Base-by-base conservation (phyloP, 1,140 invertebrate species). In the Drosophila ohnishii region DNA sequence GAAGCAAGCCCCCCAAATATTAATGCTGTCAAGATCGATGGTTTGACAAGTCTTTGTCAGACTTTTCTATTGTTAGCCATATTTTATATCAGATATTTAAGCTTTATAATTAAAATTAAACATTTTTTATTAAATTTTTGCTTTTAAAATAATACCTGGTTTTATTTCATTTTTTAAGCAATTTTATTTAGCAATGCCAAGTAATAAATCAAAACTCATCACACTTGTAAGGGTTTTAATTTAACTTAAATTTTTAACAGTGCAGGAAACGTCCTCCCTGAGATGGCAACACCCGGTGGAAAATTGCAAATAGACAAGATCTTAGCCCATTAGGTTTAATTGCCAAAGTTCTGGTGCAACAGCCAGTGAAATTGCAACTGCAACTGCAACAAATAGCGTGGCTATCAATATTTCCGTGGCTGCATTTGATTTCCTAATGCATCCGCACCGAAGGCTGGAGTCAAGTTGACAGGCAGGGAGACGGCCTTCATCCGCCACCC, bases 401-500 rank as follows among this genome's bases (percentile, higher is more conserved):
- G 60, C 79, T 70, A 78, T 82, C 83, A 87, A 79, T 82, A 82
- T 78, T 81, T 78, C 58, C 61, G 61, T 61, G 64, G 74, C 78
- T 87, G 84, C 84, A 88, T 83, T 67, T 88, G 83, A 84, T 87
- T 83, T 78, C 80, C 67, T 87, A 83, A 80, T 88, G 84, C 59
- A 70, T 71, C 85, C 78, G 64, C 65, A 66, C 3, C 77, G 61
- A 67, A 64, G 45, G 50, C 69, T 32, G 19, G 25, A 9, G 11
- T 42, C 58, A 80, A 85, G 78, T 72, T 85, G 78, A 77, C 73
- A 70, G 72, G 69, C 61, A 25, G 45, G 9, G 47, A 50, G 47
- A n/a, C n/a, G 30, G 25, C 61, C 60, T 56, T 56, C 48, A 62
- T 73, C 55, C 60, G 59, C 63, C 37, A 11, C 19, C 53, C 51